Evolutionary conservation across 2,113 vertebrate species (phyloP).

Genomic region (Crotophaga sulcirostris): DNA sequence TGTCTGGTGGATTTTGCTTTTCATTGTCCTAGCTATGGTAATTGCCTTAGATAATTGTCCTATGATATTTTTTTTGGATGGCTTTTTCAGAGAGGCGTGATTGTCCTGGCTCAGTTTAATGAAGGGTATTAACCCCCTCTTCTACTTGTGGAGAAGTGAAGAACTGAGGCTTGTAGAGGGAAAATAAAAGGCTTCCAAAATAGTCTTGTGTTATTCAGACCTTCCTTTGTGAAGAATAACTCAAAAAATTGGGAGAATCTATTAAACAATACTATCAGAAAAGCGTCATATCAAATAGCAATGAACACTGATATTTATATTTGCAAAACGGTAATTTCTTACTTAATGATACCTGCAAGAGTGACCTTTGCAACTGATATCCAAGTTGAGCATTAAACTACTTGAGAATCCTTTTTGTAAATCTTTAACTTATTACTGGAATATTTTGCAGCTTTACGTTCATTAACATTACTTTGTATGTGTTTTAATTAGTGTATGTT

Average conservation of each 20-base stretch:
- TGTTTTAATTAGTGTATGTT: background rate
- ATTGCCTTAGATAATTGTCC: slow-evolving; percentile 48
- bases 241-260: background rate
- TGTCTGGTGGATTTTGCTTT: slow-evolving; percentile 52
- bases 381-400: background rate
- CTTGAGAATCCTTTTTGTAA: background rate
- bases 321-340: background rate
- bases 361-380: background rate
- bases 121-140: slow-evolving; percentile 5
- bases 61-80: slow-evolving; percentile 19
- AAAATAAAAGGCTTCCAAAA: background rate
- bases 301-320: background rate
- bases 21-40: slow-evolving; percentile 63
- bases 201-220: background rate
- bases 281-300: background rate
- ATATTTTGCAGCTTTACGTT: background rate
- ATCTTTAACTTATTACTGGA: background rate
- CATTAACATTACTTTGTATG: background rate
- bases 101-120: background rate
- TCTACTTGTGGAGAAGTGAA: background rate
- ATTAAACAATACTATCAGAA: background rate
- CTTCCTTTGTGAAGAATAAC: background rate
- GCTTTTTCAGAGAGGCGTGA: background rate
- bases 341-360: background rate
- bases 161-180: background rate